These are phyloP conservation scores for Pachyuromys duprasi DNA, from an alignment of 2,797 vertebrate genomes.

Conservation along the genomic window DNA sequence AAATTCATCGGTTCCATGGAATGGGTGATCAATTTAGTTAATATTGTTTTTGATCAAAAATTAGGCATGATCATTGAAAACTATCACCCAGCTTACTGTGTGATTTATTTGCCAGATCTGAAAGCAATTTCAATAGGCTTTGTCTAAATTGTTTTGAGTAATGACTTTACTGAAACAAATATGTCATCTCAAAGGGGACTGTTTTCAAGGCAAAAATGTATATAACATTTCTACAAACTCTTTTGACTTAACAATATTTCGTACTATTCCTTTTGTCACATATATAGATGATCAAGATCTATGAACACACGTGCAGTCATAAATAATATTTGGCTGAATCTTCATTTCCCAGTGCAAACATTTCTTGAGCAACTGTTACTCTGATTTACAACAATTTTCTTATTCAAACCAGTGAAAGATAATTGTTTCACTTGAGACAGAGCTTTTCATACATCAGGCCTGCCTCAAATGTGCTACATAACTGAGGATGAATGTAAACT, in stretches of 20 bases:
- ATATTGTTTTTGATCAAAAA: slow-evolving; percentile 68
- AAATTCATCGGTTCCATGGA: slow-evolving; percentile 38
- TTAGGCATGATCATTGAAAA: slow-evolving; percentile 8
- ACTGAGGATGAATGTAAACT: not conserved
- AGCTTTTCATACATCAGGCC: not conserved
- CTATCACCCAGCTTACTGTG: not conserved
- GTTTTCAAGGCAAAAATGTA: not conserved
- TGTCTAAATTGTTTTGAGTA: slow-evolving; percentile 35
- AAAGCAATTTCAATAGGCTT: not conserved
- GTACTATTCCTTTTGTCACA: slow-evolving; percentile 33
- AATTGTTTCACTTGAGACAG: not conserved
- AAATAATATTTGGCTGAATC: slow-evolving; percentile 9
- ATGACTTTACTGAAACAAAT: slow-evolving; percentile 7
- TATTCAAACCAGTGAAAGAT: not conserved
- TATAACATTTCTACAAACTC: not conserved
- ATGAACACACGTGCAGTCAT: not conserved
- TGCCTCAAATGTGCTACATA: not conserved
- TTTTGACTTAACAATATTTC: slow-evolving; percentile 20
- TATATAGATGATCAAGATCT: not conserved
- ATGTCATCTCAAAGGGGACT: not conserved
- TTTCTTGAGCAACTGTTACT: slow-evolving; percentile 25
- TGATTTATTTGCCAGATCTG: not conserved
- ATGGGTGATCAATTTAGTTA: slow-evolving; percentile 60
- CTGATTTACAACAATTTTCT: slow-evolving; percentile 7
- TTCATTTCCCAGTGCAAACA: not conserved